Percentiles rank a stretch among this genome's conserved stretches.
Conservation (phyloP, 1,140 invertebrate species). For the Panagrolaimus sp. region DNA sequence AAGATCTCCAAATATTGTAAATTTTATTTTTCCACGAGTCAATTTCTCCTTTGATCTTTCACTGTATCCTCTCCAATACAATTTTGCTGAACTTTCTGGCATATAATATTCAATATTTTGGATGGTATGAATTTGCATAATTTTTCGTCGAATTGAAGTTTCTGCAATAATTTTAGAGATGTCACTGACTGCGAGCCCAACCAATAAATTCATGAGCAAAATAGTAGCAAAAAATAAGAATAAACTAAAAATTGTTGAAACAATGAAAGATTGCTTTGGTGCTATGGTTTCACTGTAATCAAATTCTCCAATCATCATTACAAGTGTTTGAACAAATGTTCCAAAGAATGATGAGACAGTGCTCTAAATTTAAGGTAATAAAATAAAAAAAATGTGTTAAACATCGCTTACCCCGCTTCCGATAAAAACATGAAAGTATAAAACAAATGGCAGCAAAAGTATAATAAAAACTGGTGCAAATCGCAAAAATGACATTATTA, state of each 20-base stretch:
- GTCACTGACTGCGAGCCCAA: neutral
- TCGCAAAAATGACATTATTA: neutral
- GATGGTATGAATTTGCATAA: neutral
- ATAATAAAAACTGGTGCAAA: constrained; percentile 3
- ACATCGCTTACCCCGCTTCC: too few species aligned
- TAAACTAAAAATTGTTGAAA: neutral
- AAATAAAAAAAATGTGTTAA: too few species aligned
- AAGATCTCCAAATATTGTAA: too few species aligned
- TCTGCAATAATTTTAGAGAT: neutral
- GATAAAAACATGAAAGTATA: neutral
- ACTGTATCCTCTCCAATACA: neutral
- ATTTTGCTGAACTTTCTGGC: neutral
- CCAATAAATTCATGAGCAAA: neutral
- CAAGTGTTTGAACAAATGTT: neutral
- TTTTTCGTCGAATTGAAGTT: neutral
- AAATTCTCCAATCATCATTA: constrained; percentile 10
- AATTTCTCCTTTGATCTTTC: too few species aligned
- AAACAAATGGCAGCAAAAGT: constrained; percentile 4
- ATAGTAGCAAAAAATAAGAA: constrained; percentile 1
- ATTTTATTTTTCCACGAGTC: too few species aligned
- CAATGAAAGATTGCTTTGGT: neutral
- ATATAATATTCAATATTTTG: neutral
- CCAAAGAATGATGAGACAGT: neutral
- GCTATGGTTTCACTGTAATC: neutral
- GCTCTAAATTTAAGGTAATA: neutral